Conservation (phyloP, 2,797 vertebrate genomes). For the Chaetophractus vellerosus region DNA sequence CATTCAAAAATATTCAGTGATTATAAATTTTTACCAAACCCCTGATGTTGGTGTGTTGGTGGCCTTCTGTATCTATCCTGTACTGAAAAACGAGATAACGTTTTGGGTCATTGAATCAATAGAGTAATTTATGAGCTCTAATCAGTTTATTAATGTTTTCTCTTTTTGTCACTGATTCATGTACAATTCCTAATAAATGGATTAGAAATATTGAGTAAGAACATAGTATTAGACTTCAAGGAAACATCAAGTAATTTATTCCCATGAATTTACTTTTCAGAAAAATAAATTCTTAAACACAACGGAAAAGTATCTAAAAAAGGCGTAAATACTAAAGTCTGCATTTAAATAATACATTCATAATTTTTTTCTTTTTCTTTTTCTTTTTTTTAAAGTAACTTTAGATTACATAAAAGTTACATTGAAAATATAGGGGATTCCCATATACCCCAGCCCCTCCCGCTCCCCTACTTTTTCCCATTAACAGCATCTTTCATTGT, state of each 20-base stretch:
- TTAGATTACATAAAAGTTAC: too few species aligned
- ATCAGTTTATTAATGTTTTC: background rate
- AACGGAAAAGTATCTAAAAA: background rate
- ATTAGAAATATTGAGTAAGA: background rate
- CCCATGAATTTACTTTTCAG: background rate
- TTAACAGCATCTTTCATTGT: too few species aligned
- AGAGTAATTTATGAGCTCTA: background rate
- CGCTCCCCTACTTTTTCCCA: too few species aligned
- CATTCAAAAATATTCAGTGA: constrained; percentile 6
- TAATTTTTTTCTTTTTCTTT: background rate
- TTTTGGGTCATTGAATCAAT: background rate
- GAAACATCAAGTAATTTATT: background rate
- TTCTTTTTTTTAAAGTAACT: too few species aligned
- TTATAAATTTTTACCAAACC: background rate
- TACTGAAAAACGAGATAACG: background rate
- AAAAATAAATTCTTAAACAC: constrained; percentile 14
- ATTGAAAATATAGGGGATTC: too few species aligned
- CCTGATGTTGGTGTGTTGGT: background rate
- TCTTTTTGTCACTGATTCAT: background rate
- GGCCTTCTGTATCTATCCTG: background rate
- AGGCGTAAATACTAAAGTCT: background rate
- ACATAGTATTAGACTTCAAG: background rate
- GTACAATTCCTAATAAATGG: background rate
- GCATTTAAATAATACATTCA: background rate
- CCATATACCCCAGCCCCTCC: too few species aligned